phyloP scores from a whole-genome alignment of 1,140 invertebrate species.

The Lordiphosa mommai region DNA sequence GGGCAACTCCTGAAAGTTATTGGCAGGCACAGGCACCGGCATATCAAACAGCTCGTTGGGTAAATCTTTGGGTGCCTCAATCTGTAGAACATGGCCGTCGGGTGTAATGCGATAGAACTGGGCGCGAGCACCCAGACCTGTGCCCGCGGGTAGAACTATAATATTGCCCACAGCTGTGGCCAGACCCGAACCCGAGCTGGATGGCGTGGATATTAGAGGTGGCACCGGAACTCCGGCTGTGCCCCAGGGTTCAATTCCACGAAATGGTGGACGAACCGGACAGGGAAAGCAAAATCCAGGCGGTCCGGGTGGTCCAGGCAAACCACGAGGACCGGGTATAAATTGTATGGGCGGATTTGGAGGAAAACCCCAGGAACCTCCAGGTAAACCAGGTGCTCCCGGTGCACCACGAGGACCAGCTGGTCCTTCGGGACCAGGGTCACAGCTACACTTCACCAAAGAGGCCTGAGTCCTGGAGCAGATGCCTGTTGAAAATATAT shows the following conservation, averaged over 20 bases:
- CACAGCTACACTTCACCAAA: slow-evolving; percentile 54
- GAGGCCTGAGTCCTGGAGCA: slow-evolving; percentile 20
- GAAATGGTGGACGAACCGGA: slow-evolving; percentile 7
- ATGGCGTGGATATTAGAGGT: slow-evolving; percentile 23
- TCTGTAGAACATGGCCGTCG: slow-evolving; percentile 44
- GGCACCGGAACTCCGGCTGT: slow-evolving; percentile 11
- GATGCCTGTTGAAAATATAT: slow-evolving; percentile 18
- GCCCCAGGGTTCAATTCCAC: not conserved
- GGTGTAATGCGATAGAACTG: slow-evolving; percentile 53
- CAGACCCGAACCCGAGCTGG: not conserved
- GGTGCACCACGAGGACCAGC: slow-evolving; percentile 32
- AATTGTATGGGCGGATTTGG: slow-evolving; percentile 20
- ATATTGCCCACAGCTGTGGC: slow-evolving; percentile 53
- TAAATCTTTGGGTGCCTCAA: slow-evolving; percentile 43
- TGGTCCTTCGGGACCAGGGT: slow-evolving; percentile 42
- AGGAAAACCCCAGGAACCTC: slow-evolving; percentile 30
- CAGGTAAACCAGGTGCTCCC: slow-evolving; percentile 47
- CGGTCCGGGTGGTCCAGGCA: slow-evolving; percentile 42
- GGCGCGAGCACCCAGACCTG: slow-evolving; percentile 32
- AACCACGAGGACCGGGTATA: slow-evolving; percentile 28
- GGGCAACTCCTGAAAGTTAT: slow-evolving; percentile 9
- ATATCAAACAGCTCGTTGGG: slow-evolving; percentile 38
- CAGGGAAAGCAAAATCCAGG: slow-evolving; percentile 46
- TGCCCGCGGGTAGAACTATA: slow-evolving; percentile 41
- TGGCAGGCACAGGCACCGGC: slow-evolving; percentile 3